Conservation (phyloP, 2,888 invertebrate species). For the Lysandra coridon region DNA sequence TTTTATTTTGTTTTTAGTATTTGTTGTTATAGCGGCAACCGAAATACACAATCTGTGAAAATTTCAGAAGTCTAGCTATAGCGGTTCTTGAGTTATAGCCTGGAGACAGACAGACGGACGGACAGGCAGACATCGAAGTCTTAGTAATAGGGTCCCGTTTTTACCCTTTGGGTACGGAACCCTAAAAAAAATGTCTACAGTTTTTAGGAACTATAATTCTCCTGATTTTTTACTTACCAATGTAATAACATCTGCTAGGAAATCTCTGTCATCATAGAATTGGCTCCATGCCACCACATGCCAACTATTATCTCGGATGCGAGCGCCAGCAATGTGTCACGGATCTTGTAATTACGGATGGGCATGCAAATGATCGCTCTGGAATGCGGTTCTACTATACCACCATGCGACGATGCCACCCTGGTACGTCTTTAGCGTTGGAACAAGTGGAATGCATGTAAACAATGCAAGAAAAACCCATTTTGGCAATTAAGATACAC, state of each 20-base stretch:
- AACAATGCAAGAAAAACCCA: background rate
- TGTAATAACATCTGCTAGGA: background rate
- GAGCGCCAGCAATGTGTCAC: conserved; percentile 3
- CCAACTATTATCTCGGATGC: background rate
- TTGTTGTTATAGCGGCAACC: too few species aligned
- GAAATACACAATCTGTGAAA: too few species aligned
- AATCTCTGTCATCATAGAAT: background rate
- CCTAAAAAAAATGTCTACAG: too few species aligned
- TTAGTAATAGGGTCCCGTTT: too few species aligned
- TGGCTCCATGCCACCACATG: background rate
- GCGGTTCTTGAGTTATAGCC: too few species aligned
- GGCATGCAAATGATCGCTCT: conserved; percentile 10
- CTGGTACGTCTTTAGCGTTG: background rate
- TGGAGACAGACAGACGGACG: too few species aligned
- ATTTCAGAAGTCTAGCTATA: too few species aligned
- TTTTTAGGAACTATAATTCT: too few species aligned
- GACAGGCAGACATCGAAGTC: too few species aligned
- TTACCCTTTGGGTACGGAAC: too few species aligned
- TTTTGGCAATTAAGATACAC: background rate
- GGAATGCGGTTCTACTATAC: conserved; percentile 7
- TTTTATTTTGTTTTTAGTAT: too few species aligned
- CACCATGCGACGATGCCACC: background rate
- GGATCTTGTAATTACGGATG: background rate
- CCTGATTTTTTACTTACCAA: too few species aligned
- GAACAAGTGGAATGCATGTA: background rate